Evolutionary conservation across 1,140 invertebrate genomes (phyloP), one percentile per base, ranked within the genome.

Genomic region (Brachionus asplanchnoidis): DNA sequence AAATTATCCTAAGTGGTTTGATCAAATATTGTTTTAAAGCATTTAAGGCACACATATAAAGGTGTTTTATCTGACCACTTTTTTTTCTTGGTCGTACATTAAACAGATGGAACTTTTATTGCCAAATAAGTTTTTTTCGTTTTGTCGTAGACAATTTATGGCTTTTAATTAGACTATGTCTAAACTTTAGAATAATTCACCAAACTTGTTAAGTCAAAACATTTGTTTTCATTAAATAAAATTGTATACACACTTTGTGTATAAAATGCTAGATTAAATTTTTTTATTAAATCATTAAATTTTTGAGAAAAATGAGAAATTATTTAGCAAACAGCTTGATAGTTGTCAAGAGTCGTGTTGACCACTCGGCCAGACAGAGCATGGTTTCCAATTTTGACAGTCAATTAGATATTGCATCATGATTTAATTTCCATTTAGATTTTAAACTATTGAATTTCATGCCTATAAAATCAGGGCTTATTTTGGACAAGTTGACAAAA

Each of bases 151-250:
- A 60, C 53, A 20, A 60, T 60, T 60, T 60, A 60, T 68, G 11
- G n/a, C 66, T 68, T 68, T 32, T 11, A 60, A 60, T 60, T 60
- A 56, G 50, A 56, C 50, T 56, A 56, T 17, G 50, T 56, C 50
- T 26, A 20, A 23, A 60, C 20, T 60, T 26, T 60, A 20, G 53
- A 60, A 60, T 60, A 60, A 68, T 68, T 32, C 66, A 40, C 28
- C 32, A 68, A 40, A 73, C 36, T 73, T 73, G 68, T 73, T 40
- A 40, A 73, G 36, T 73, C 11, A n/a, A 40, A 42, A 42, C 36
- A 73, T 40, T 73, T 73, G 68, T 73, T 73, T 40, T 73, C 66
- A 68, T 60, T 60, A 9, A 60, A 20, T 20, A 60, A 60, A 60
- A 23, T 53, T 60, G 53, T 60, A 60, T 60, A 60, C 53, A 60